Evolutionary conservation across 92 coral and sea anemone species (phyloP).

Genomic region (Siderastrea siderea): DNA sequence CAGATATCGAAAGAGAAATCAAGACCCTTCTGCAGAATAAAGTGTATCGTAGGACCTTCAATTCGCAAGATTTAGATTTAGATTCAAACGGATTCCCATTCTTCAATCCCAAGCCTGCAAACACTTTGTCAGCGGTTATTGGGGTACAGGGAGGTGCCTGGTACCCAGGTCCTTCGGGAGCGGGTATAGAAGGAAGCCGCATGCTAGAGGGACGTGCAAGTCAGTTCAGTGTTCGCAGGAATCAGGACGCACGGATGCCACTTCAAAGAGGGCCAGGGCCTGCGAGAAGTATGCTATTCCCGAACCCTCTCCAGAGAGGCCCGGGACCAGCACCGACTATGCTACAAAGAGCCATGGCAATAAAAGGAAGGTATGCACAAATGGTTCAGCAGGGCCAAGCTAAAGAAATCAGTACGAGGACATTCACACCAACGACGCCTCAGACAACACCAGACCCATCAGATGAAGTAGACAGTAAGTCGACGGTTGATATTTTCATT

Average conservation of each 20-base stretch:
- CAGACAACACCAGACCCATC: constrained; percentile 43
- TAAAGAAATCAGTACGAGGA: background rate
- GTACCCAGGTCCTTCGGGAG: constrained; percentile 77
- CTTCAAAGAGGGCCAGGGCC: background rate
- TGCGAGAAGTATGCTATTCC: too few relatives aligned
- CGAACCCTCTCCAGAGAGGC: background rate
- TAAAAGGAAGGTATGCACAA: background rate
- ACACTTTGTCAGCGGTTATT: constrained; percentile 47
- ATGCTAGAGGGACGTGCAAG: constrained; percentile 39
- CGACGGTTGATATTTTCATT: too few relatives aligned
- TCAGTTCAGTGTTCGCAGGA: constrained; percentile 13
- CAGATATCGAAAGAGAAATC: constrained; percentile 50
- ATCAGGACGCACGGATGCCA: constrained; percentile 12
- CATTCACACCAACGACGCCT: constrained; percentile 27
- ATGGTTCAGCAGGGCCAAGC: background rate
- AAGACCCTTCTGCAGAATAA: constrained; percentile 35
- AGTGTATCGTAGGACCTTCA: constrained; percentile 40
- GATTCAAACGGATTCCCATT: constrained; percentile 15
- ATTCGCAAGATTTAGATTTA: constrained; percentile 13
- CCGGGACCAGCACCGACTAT: background rate
- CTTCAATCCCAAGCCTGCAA: constrained; percentile 27
- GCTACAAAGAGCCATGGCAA: background rate
- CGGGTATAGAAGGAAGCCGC: constrained; percentile 59
- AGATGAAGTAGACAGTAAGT: constrained; percentile 47
- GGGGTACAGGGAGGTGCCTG: constrained; percentile 72